These are phyloP conservation scores for Epinephelus malabaricus DNA, from an alignment of 2,797 vertebrate genomes.

Conservation along the genomic window DNA sequence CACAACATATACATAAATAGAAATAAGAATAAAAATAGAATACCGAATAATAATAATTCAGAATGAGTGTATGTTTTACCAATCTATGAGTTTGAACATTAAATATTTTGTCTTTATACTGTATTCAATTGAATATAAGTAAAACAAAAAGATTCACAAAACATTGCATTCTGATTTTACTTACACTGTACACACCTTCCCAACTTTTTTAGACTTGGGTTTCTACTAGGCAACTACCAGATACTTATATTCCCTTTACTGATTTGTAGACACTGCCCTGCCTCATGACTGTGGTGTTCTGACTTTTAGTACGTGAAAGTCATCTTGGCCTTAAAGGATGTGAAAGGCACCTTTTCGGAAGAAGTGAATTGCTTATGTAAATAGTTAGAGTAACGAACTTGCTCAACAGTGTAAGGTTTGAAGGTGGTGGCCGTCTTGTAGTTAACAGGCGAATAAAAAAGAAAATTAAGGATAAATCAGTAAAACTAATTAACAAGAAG, in stretches of 20 bases:
- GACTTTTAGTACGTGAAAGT: neutral
- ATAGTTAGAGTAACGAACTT: neutral
- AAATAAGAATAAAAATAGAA: no score
- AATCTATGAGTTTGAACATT: no score
- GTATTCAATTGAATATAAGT: no score
- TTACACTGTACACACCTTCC: no score
- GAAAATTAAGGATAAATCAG: neutral
- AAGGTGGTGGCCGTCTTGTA: neutral
- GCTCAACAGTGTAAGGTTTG: neutral
- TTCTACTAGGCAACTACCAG: neutral
- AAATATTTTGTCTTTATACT: no score
- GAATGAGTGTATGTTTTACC: no score
- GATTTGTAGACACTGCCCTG: neutral
- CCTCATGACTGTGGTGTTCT: neutral
- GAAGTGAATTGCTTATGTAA: neutral
- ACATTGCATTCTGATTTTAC: no score
- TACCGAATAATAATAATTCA: no score
- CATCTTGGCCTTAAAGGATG: neutral
- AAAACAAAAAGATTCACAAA: no score
- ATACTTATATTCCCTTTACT: neutral
- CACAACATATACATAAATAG: no score
- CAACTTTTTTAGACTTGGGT: no score
- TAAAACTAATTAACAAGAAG: neutral
- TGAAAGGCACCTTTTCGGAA: neutral
- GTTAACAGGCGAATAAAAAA: neutral